Conservation (phyloP, 2,113 vertebrate genomes). For the Sander lucioperca region DNA sequence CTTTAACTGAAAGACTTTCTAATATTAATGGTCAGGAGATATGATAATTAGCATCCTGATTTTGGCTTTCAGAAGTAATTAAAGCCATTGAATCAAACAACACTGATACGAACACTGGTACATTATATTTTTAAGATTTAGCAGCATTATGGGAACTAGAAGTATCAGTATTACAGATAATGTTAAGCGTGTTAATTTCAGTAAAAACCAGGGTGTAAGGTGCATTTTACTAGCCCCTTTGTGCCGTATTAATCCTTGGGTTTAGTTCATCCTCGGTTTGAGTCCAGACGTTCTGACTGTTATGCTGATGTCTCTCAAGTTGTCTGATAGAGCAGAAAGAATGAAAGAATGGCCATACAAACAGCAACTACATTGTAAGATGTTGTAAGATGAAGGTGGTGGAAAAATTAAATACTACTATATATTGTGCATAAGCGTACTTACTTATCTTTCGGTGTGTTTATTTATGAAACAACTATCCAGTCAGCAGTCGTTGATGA, state of each 20-base stretch:
- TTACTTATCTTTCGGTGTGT: slow-evolving; percentile 27
- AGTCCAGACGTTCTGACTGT: not conserved
- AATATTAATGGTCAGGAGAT: not conserved
- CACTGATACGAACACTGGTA: not conserved
- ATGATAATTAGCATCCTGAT: not conserved
- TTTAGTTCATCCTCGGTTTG: not conserved
- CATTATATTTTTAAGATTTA: not conserved
- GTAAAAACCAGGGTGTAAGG: not conserved
- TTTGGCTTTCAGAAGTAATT: not conserved
- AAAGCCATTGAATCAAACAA: not conserved
- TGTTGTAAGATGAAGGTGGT: not conserved
- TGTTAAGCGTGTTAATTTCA: not conserved
- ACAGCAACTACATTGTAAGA: not conserved
- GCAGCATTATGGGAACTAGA: not conserved
- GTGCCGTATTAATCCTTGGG: not conserved
- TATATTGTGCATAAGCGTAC: not conserved
- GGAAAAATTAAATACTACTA: not conserved
- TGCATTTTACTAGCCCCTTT: not conserved
- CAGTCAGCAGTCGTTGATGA: slow-evolving; percentile 40
- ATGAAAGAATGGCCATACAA: not conserved
- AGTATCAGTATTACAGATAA: not conserved
- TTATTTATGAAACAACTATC: slow-evolving; percentile 40
- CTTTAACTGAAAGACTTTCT: not conserved
- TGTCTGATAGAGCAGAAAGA: slow-evolving; percentile 2
- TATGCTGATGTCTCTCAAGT: slow-evolving; percentile 3